phyloP scores from a whole-genome alignment of 2,888 invertebrate species.

The Hyposoter dolosus region DNA sequence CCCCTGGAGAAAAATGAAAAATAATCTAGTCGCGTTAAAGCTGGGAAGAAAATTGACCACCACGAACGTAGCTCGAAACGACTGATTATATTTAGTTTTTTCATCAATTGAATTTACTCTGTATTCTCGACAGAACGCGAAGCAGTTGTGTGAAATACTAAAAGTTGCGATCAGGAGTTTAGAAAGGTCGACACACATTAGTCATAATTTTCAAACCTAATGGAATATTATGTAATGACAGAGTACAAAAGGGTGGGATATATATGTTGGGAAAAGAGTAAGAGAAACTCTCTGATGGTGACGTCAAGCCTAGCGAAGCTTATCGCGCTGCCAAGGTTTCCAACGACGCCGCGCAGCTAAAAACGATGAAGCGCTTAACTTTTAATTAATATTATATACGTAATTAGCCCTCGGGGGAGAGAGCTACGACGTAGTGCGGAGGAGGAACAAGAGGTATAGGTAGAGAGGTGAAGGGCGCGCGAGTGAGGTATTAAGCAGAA shows the following conservation, averaged over 20 bases:
- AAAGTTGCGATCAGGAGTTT: too few relatives aligned
- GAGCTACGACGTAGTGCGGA: slow-evolving; percentile 56
- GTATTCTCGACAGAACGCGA: too few relatives aligned
- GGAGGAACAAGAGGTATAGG: slow-evolving; percentile 42
- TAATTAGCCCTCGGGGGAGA: slow-evolving; percentile 81
- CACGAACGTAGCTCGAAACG: too few relatives aligned
- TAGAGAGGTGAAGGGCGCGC: slow-evolving; percentile 36
- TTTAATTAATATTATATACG: slow-evolving; percentile 85
- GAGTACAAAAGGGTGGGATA: background rate
- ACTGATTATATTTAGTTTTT: too few relatives aligned
- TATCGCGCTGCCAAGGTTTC: slow-evolving; percentile 56
- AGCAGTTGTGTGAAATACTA: too few relatives aligned
- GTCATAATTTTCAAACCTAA: slow-evolving; percentile 5
- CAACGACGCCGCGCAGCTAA: slow-evolving; percentile 75
- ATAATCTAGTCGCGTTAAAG: too few relatives aligned
- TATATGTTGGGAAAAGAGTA: slow-evolving; percentile 22
- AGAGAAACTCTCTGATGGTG: slow-evolving; percentile 12
- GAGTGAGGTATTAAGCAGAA: slow-evolving; percentile 57
- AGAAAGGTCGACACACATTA: background rate
- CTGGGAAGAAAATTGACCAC: too few relatives aligned
- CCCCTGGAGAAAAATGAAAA: too few relatives aligned
- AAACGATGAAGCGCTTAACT: slow-evolving; percentile 82
- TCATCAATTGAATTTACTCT: too few relatives aligned
- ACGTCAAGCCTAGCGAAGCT: slow-evolving; percentile 15
- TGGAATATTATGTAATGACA: slow-evolving; percentile 41